These are phyloP conservation scores for Paedocypris sp. DNA, from an alignment of 2,113 vertebrate species.

Conservation along the genomic window DNA sequence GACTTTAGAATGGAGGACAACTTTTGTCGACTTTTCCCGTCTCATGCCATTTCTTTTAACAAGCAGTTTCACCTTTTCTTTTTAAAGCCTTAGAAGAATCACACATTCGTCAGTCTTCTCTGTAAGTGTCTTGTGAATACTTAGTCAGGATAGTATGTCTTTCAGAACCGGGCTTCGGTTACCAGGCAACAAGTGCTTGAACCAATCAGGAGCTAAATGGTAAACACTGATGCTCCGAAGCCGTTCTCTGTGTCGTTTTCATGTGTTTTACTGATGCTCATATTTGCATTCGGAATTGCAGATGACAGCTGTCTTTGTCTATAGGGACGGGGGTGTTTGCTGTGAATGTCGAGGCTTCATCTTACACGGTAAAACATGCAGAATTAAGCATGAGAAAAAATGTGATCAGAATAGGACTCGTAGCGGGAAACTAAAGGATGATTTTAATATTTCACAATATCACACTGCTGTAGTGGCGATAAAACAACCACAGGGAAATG, in stretches of 20 bases:
- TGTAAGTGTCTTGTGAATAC: constrained; percentile 58
- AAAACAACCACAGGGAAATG: too few species aligned
- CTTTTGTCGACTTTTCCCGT: background rate
- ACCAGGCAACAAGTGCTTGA: constrained; percentile 66
- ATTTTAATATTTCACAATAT: too few species aligned
- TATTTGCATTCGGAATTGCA: background rate
- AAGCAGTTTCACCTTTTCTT: background rate
- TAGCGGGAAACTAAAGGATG: too few species aligned
- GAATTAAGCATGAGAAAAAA: too few species aligned
- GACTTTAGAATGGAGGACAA: background rate
- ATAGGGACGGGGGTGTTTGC: background rate
- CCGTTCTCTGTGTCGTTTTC: background rate
- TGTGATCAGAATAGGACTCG: too few species aligned
- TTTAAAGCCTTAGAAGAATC: constrained; percentile 45
- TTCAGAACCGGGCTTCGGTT: constrained; percentile 57
- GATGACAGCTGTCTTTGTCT: background rate
- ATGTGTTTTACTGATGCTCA: background rate
- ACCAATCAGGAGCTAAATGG: constrained; percentile 52
- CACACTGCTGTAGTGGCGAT: too few species aligned
- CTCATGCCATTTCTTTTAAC: background rate
- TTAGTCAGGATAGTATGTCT: constrained; percentile 50
- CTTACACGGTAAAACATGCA: too few species aligned
- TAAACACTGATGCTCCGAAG: constrained; percentile 36
- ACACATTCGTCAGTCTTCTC: constrained; percentile 46
- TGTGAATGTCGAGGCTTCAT: too few species aligned